phyloP scores from a whole-genome alignment of 2,797 vertebrate species.

The Leucoraja ocellata region DNA sequence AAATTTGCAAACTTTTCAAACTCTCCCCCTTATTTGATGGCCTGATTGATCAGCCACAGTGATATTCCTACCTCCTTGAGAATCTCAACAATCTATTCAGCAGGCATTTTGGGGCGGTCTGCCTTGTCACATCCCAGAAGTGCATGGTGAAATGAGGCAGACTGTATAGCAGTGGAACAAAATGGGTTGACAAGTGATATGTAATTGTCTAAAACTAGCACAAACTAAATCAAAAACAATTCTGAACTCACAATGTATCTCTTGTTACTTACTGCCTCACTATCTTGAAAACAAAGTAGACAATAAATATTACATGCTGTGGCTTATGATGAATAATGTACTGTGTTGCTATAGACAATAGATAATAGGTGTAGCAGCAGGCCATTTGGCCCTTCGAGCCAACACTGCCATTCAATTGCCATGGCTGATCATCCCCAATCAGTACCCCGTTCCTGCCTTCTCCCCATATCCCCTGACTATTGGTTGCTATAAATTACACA shows the following conservation, averaged over 20 bases:
- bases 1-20: too few species aligned
- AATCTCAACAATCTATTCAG: background rate
- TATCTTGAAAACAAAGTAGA: slow-evolving; percentile 3
- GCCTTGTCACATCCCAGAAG: background rate
- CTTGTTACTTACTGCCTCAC: background rate
- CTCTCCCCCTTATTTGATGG: too few species aligned
- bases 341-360: too few species aligned
- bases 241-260: background rate
- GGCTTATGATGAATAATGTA: background rate
- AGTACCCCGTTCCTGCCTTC: too few species aligned
- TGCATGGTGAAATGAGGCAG: background rate
- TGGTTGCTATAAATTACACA: background rate
- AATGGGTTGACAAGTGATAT: background rate
- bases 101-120: background rate
- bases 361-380: too few species aligned
- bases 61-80: background rate
- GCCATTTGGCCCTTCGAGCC: too few species aligned
- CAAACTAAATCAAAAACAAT: background rate
- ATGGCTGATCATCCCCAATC: too few species aligned
- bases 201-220: background rate
- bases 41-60: background rate
- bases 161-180: background rate
- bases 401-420: too few species aligned
- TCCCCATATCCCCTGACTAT: too few species aligned
- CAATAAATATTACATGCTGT: background rate